These are phyloP conservation scores for Melanargia galathea DNA, from an alignment of 2,888 invertebrate genomes.

Conservation along the genomic window DNA sequence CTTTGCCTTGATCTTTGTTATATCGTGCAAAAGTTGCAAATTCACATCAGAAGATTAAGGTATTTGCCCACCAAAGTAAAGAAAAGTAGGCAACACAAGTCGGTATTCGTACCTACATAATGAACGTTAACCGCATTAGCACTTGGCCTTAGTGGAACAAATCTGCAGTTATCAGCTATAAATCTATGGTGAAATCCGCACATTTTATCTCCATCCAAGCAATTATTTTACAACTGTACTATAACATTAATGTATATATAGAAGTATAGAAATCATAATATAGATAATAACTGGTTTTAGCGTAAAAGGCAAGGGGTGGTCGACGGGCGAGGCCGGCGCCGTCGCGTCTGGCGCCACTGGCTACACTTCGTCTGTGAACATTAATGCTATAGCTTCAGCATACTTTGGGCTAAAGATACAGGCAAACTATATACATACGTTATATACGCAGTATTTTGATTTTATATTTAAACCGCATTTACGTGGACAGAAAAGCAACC, in stretches of 20 bases:
- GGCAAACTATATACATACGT: neutral
- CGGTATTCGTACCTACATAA: too few species aligned
- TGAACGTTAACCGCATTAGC: too few species aligned
- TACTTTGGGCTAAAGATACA: constrained; percentile 2
- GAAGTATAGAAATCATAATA: constrained; percentile 24
- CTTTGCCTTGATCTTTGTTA: too few species aligned
- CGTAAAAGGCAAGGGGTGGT: constrained; percentile 39
- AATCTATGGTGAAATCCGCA: neutral
- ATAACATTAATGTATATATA: neutral
- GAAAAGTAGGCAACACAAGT: too few species aligned
- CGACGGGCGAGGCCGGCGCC: constrained; percentile 56
- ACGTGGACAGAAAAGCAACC: too few species aligned
- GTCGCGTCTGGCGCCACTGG: constrained; percentile 61
- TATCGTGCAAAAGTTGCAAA: too few species aligned
- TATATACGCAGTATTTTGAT: neutral
- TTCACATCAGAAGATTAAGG: too few species aligned
- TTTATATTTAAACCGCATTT: too few species aligned
- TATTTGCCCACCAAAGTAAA: too few species aligned
- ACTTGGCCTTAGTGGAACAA: neutral
- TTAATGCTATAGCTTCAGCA: constrained; percentile 28
- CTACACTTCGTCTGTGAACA: constrained; percentile 37
- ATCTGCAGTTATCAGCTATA: neutral
- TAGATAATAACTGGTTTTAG: constrained; percentile 36
- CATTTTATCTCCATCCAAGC: constrained; percentile 4
- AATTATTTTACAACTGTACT: constrained; percentile 1